phyloP scores from a whole-genome alignment of 2,113 vertebrate genomes.

The Halcyon senegalensis region DNA sequence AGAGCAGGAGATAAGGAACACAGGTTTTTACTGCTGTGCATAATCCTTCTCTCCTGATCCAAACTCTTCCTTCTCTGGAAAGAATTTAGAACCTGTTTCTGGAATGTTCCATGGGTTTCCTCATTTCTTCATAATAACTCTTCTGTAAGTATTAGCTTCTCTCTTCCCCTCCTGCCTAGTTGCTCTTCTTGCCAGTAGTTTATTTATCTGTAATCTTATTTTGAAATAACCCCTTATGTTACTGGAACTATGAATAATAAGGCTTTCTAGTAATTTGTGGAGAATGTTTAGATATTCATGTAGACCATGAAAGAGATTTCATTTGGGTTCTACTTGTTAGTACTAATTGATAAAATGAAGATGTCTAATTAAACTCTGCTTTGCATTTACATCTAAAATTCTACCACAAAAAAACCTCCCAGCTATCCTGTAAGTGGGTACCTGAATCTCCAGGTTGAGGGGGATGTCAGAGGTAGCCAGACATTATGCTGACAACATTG shows the following conservation, averaged over 20 bases:
- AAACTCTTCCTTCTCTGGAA: not conserved
- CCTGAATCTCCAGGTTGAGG: not conserved
- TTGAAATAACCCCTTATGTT: not conserved
- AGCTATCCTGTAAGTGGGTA: not conserved
- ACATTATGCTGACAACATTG: not conserved
- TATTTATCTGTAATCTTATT: not conserved
- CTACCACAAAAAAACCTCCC: not conserved
- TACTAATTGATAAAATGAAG: not conserved
- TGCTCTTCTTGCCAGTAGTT: not conserved
- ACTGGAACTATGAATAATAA: not conserved
- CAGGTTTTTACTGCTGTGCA: not conserved
- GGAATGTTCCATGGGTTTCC: not conserved
- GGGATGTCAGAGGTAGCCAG: accelerated
- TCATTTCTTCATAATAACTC: not conserved
- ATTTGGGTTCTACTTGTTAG: not conserved
- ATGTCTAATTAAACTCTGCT: not conserved
- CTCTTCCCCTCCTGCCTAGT: not conserved
- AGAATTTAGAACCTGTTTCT: not conserved
- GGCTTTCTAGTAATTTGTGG: not conserved
- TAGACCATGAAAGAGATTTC: not conserved
- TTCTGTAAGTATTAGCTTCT: not conserved
- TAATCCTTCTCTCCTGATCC: not conserved
- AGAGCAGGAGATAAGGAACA: not conserved
- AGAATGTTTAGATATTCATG: not conserved
- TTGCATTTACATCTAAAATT: not conserved